phyloP scores from a whole-genome alignment of 1,140 invertebrate species.

The Drosophila eugracilis region DNA sequence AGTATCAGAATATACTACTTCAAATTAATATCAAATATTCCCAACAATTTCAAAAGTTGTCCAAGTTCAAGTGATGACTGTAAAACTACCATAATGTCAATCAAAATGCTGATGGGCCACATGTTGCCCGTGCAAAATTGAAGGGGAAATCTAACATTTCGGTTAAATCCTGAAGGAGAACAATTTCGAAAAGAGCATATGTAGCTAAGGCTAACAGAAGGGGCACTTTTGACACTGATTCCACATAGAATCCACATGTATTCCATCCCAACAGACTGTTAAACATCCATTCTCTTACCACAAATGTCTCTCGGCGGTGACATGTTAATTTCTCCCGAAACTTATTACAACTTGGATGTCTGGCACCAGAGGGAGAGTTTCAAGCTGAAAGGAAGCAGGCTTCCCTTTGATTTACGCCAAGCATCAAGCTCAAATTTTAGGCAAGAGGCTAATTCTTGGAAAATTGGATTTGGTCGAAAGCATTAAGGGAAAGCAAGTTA shows the following conservation, averaged over 20 bases:
- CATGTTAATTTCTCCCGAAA: constrained; percentile 78
- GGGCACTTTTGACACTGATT: neutral
- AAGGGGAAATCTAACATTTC: constrained; percentile 10
- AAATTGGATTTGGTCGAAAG: constrained; percentile 56
- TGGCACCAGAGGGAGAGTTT: constrained; percentile 3
- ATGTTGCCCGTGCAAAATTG: constrained; percentile 36
- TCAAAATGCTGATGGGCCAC: constrained; percentile 53
- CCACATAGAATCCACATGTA: constrained; percentile 19
- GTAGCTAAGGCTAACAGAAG: constrained; percentile 13
- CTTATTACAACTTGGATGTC: constrained; percentile 64
- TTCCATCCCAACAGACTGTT: constrained; percentile 17
- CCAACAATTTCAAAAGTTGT: constrained; percentile 7
- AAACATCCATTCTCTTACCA: constrained; percentile 36
- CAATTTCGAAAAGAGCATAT: constrained; percentile 1
- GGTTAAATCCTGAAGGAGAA: constrained; percentile 5
- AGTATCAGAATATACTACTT: neutral
- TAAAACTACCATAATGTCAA: constrained; percentile 40
- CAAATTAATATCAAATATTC: constrained; percentile 44
- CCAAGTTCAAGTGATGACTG: constrained; percentile 39
- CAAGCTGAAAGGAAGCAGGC: neutral
- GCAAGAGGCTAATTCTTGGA: constrained; percentile 68
- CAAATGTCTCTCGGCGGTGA: constrained; percentile 77
- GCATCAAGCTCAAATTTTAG: constrained; percentile 62
- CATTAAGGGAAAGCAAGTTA: constrained; percentile 2
- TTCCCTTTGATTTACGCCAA: constrained; percentile 65